Conservation (phyloP, 2,113 vertebrate genomes). For the Neotragus moschatus region DNA sequence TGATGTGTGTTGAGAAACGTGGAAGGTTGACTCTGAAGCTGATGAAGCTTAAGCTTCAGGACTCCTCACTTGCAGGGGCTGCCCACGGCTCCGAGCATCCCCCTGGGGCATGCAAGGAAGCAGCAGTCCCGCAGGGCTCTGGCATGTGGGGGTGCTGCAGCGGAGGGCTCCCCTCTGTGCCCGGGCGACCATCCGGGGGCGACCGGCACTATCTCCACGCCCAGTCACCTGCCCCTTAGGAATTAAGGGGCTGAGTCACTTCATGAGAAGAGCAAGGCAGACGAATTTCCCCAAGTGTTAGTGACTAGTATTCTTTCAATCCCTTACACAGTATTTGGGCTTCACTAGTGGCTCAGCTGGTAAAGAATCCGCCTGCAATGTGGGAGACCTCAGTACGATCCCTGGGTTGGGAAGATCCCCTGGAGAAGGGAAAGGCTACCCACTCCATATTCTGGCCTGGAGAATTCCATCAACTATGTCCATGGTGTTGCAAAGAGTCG, state of each 20-base stretch:
- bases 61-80: neutral
- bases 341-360: neutral
- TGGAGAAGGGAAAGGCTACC: neutral
- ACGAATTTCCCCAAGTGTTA: neutral
- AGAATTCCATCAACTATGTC: neutral
- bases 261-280: neutral
- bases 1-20: neutral
- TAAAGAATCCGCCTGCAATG: neutral
- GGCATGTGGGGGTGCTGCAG: accelerated
- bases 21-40: neutral
- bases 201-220: neutral
- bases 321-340: neutral
- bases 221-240: neutral
- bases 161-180: too few species aligned
- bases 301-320: neutral
- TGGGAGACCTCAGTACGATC: neutral
- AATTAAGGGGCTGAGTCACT: neutral
- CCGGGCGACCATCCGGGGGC: neutral
- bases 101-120: neutral
- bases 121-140: accelerated
- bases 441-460: neutral
- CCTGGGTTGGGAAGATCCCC: neutral
- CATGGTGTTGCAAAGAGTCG: neutral
- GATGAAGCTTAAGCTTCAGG: neutral
- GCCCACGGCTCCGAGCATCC: neutral